These are phyloP conservation scores for Meghimatium bilineatum DNA, from an alignment of 2,888 invertebrate species.

Conservation along the genomic window DNA sequence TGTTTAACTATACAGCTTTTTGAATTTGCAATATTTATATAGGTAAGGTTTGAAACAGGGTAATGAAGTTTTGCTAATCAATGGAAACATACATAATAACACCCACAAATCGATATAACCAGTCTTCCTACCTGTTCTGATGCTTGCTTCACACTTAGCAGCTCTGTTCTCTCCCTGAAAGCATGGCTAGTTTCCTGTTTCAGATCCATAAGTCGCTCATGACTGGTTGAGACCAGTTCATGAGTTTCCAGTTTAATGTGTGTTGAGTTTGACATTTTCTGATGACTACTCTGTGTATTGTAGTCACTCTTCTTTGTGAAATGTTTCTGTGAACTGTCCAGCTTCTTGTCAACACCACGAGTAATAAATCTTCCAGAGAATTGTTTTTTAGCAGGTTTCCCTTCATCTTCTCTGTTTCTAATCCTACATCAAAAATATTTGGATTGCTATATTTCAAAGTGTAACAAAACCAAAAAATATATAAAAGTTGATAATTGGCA, in stretches of 20 bases:
- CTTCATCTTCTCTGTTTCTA: slow-evolving; percentile 57
- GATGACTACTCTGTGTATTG: not conserved
- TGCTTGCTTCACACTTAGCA: not conserved
- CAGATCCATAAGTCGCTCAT: not conserved
- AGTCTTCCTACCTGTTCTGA: not conserved
- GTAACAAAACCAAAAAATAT: too few species aligned
- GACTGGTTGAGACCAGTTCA: not conserved
- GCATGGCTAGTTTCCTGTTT: not conserved
- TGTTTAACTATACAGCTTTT: too few species aligned
- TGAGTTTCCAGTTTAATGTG: slow-evolving; percentile 7
- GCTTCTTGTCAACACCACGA: slow-evolving; percentile 38
- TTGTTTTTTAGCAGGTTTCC: slow-evolving; percentile 57
- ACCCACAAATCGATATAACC: too few species aligned
- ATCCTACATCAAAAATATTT: slow-evolving; percentile 55
- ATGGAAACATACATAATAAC: too few species aligned
- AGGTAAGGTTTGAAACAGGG: too few species aligned
- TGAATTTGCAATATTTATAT: too few species aligned
- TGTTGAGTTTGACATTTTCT: not conserved
- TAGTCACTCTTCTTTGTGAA: not conserved
- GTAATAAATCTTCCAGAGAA: slow-evolving; percentile 55
- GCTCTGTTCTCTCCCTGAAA: not conserved
- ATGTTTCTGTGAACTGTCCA: slow-evolving; percentile 29
- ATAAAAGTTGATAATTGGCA: too few species aligned
- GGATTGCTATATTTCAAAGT: not conserved
- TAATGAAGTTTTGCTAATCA: too few species aligned